Evolutionary conservation across 2,113 vertebrate genomes (phyloP).

Genomic region (Podarcis cretensis): DNA sequence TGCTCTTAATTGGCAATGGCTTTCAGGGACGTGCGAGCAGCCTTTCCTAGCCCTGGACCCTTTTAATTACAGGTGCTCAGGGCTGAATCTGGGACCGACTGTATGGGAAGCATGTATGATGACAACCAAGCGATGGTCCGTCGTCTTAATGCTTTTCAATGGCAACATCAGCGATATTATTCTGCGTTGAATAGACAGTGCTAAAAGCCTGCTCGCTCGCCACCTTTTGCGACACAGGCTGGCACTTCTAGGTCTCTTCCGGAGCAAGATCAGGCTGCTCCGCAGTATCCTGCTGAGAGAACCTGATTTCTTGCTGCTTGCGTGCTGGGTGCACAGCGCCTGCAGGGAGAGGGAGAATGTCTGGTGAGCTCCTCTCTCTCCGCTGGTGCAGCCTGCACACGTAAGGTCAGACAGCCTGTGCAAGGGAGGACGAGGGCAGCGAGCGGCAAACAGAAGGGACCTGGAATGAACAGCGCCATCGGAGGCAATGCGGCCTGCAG

Average conservation of each 20-base stretch:
- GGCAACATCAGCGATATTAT: neutral
- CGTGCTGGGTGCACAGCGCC: neutral
- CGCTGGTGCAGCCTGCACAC: constrained; percentile 29
- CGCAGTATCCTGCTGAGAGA: neutral
- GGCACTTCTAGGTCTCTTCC: neutral
- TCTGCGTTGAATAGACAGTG: neutral
- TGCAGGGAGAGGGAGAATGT: neutral
- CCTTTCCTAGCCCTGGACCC: neutral
- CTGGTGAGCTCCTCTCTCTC: neutral
- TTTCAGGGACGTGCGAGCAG: neutral
- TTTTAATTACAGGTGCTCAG: neutral
- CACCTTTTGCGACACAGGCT: neutral
- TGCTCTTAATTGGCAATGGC: too few relatives aligned
- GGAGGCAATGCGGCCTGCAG: too few relatives aligned
- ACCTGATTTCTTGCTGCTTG: neutral
- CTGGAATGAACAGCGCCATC: neutral
- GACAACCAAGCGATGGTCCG: too few relatives aligned
- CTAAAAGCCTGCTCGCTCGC: neutral
- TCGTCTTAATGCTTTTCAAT: neutral
- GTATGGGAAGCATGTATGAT: too few relatives aligned
- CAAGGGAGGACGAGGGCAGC: neutral
- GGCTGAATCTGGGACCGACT: neutral
- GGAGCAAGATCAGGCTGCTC: neutral
- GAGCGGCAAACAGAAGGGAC: neutral
- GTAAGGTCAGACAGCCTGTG: neutral